Evolutionary conservation across 2,797 vertebrate species (phyloP).

Genomic region (Thamnophis elegans): DNA sequence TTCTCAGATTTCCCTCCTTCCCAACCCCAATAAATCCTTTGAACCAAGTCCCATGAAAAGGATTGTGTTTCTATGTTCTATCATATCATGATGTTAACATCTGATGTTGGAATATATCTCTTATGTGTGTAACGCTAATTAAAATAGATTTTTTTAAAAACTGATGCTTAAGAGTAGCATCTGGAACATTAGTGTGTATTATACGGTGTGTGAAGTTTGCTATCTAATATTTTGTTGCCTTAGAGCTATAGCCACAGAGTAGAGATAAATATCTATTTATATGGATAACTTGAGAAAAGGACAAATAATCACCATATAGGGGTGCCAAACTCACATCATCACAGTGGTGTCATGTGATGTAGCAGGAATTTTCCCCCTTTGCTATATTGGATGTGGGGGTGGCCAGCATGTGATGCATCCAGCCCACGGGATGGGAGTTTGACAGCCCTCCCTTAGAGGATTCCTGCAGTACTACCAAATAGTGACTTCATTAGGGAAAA

Average conservation of each 20-base stretch:
- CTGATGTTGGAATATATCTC: not conserved
- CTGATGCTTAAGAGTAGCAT: not conserved
- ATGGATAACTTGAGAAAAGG: not conserved
- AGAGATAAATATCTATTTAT: not conserved
- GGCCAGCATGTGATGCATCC: no score
- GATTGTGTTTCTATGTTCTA: not conserved
- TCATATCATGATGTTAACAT: not conserved
- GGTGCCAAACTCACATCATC: no score
- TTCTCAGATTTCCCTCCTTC: not conserved
- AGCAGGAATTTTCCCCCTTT: no score
- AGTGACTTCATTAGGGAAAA: not conserved
- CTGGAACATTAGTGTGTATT: not conserved
- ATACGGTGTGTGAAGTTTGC: not conserved
- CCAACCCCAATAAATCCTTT: not conserved
- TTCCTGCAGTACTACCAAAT: not conserved
- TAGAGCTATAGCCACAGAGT: not conserved
- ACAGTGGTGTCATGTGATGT: accelerated
- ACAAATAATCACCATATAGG: not conserved
- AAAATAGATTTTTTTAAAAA: not conserved
- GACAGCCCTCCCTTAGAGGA: not conserved
- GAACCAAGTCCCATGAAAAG: not conserved
- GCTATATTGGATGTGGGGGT: no score
- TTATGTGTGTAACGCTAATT: not conserved
- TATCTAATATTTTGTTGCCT: not conserved
- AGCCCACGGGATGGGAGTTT: no score